Evolutionary conservation across 2,888 invertebrate species (phyloP).

Genomic region (Taphrorychus bicolor): DNA sequence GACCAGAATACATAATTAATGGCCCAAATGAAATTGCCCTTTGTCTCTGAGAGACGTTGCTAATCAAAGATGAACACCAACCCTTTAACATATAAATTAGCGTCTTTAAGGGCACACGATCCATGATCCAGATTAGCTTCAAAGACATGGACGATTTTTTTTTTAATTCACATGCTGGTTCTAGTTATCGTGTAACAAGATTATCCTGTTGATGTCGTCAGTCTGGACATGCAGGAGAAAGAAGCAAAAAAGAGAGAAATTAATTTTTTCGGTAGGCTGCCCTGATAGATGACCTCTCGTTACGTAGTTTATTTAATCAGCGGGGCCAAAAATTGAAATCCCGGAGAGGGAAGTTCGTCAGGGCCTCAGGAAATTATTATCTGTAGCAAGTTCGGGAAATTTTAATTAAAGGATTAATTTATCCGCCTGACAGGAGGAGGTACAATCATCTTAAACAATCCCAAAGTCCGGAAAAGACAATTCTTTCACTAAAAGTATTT

Average conservation of each 20-base stretch:
- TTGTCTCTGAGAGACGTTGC: conserved; percentile 20
- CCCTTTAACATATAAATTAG: conserved; percentile 9
- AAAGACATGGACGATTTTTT: neutral
- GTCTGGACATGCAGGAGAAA: neutral
- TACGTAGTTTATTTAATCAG: conserved; percentile 33
- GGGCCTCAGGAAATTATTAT: conserved; percentile 28
- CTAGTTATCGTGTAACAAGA: neutral
- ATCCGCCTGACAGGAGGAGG: neutral
- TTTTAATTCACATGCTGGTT: neutral
- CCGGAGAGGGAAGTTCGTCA: conserved; percentile 31
- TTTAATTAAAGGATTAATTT: conserved; percentile 38
- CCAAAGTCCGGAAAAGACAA: neutral
- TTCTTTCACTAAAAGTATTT: conserved; percentile 14
- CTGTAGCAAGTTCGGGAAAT: conserved; percentile 23
- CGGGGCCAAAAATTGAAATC: conserved; percentile 39
- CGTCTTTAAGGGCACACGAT: neutral
- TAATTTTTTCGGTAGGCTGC: conserved; percentile 11
- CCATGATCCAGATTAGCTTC: neutral
- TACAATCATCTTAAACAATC: neutral
- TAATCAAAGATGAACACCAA: conserved; percentile 25
- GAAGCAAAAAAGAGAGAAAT: conserved; percentile 1
- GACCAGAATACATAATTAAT: conserved; percentile 41
- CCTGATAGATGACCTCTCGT: conserved; percentile 29
- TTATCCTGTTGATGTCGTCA: neutral
- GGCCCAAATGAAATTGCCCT: conserved; percentile 29